Conservation (phyloP, 2,797 vertebrate species). For the Periophthalmus magnuspinnatus region DNA sequence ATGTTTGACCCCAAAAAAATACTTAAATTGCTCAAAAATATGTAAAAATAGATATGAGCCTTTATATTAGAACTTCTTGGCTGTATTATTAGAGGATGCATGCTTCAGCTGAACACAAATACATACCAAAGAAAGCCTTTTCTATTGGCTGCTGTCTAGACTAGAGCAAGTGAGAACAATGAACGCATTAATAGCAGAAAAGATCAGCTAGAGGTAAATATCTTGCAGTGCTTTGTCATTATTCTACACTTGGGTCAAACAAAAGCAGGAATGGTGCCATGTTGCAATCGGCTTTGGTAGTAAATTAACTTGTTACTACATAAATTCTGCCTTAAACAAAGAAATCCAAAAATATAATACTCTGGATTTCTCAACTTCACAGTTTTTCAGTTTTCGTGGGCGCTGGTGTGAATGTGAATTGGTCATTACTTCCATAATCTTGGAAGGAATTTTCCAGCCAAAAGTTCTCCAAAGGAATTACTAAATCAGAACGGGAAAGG, state of each 20-base stretch:
- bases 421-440: conserved; percentile 59
- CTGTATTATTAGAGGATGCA: background rate
- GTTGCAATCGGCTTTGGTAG: no score
- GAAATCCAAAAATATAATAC: no score
- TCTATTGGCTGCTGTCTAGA: background rate
- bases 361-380: conserved; percentile 22
- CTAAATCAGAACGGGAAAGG: conserved; percentile 18
- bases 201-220: background rate
- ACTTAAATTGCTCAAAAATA: background rate
- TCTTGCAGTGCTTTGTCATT: background rate
- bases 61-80: background rate
- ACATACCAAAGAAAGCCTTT: background rate
- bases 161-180: background rate
- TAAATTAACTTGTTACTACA: background rate
- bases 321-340: background rate
- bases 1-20: background rate
- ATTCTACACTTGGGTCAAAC: background rate
- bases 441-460: conserved; percentile 49
- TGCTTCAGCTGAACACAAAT: background rate
- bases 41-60: background rate
- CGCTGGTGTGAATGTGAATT: conserved; percentile 42
- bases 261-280: conserved; percentile 25
- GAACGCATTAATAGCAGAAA: background rate
- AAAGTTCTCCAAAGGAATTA: conserved; percentile 23
- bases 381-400: conserved; percentile 15